Base-by-base conservation (phyloP, 2,113 vertebrate genomes). In the Spilogale gracilis region DNA sequence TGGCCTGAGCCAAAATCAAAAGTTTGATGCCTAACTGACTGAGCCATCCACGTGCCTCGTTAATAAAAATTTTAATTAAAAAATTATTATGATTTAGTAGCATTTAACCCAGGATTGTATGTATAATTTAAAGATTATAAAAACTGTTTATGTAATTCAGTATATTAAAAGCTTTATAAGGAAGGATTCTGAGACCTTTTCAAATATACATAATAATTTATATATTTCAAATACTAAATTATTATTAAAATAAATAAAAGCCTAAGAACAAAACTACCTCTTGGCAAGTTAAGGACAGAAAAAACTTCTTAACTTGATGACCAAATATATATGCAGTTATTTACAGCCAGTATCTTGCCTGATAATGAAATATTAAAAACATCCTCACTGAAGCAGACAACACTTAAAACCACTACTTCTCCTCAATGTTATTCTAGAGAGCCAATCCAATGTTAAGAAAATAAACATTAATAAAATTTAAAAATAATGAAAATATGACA, bases 171-270 rank as follows among this genome's bases (percentile, higher is more conserved):
- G 30, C 69, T 79, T 63, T 79, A 94, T 43, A 4, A 12, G 16
- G 9, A 78, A 86, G 30, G 14, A 60, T n/a, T 96, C 52, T 88
- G 58, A 38, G 61, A 85, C 50, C 5, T 82, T 94, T 95, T 69
- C 30, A 38, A 91, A 83, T n/a, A 43, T 63, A 23, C 1, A 63
- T 65, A 60, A 83, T 18, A 5, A 23, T 87, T 71, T 14, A 56
- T 81, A 61, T 67, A 63, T 92, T 78, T 83, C 4, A 71, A 90
- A 89, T 73, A 61, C 6, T 92, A n/a, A 84, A 2, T 89, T 84
- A 25, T 84, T 94, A 60, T 65, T 60, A 95, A 96, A 92, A 67
- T 63, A 94, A 78, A 58, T 74, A 65, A 79, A 82, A 80, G 45
- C 43, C 50, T 65, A 38, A 79, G 76, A 92, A 74, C 20, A 85